Evolutionary conservation across 2,113 vertebrate species (phyloP), one percentile per base, ranked within the genome.

Genomic region (Bufo bufo): DNA sequence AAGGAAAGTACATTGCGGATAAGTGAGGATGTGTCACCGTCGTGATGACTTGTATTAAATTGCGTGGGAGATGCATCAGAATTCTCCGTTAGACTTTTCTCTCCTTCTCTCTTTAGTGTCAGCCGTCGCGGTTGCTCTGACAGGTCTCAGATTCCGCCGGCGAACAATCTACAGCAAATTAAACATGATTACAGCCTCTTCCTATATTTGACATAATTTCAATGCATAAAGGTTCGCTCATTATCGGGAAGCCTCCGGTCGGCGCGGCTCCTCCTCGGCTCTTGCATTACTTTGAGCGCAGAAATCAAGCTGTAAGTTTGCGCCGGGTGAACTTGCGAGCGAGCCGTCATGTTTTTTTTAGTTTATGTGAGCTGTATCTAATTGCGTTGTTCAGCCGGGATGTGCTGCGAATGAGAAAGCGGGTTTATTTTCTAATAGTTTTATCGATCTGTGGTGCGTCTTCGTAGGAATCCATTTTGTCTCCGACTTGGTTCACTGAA

Each of bases 81-180:
- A 86, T 63, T 59, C 85, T 65, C 65, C 49, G 52, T 86, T 86
- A 33, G 45, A 11, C 4, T 52, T 61, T 59, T 77, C 20, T 85
- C 58, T 61, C 45, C 59, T n/a, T 83, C 61, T 66, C 61, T 83
- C 14, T 83, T 83, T 83, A 77, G 74, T 86, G 72, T 78, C 72
- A 78, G 14, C 2, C 85, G 43, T n/a, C 20, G 84, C 71, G 11
- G 71, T 19, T 12, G 71, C 56, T 77, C 72, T 63, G 85, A 86
- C 72, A 78, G 85, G 56, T 23, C 74, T 59, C 56, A 19, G 33
- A 85, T 58, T 69, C 71, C 69, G 33, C 61, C 12, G 33, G n/a
- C 66, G 83, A 74, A 85, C 83, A 58, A 85, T 84, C 82, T 84
- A 84, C 82, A 56, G 65, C 66, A 84, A 84, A 84, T 72, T 72